phyloP scores from a whole-genome alignment of 2,888 invertebrate species.

The Lepetodrilus schrolli region DNA sequence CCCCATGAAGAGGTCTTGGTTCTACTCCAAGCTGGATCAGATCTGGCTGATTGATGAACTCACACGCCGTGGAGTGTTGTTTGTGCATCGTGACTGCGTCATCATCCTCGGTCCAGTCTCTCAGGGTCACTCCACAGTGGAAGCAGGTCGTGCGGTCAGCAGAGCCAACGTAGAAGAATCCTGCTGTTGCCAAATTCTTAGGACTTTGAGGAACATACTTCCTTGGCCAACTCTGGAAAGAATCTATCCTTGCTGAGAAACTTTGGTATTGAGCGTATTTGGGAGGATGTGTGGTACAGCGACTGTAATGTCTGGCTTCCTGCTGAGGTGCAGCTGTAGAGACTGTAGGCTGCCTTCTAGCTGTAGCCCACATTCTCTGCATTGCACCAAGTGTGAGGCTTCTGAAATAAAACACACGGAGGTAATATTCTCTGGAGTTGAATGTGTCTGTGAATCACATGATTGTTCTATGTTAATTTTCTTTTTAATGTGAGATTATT shows the following conservation, averaged over 20 bases:
- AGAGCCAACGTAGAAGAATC: constrained; percentile 28
- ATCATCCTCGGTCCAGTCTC: constrained; percentile 16
- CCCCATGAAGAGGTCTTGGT: neutral
- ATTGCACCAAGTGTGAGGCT: neutral
- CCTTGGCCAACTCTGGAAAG: neutral
- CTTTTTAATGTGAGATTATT: no score
- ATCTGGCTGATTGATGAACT: constrained; percentile 2
- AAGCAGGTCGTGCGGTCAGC: constrained; percentile 20
- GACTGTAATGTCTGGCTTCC: neutral
- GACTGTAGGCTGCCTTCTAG: neutral
- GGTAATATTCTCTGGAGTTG: no score
- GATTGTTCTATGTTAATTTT: no score
- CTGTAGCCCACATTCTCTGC: neutral
- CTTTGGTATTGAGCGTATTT: neutral
- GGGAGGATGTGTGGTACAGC: neutral
- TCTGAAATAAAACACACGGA: no score
- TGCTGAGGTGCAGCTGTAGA: neutral
- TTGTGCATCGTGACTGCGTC: constrained; percentile 4
- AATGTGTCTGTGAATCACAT: no score
- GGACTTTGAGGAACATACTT: neutral
- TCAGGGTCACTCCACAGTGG: constrained; percentile 27
- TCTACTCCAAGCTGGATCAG: neutral
- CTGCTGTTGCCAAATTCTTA: neutral
- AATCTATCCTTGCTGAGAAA: neutral
- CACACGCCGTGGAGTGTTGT: neutral